A percentile compares a stretch with the other conserved stretches of the same genome.
phyloP scores from a whole-genome alignment of 1,140 invertebrate species.

The Drosophila nebulosa region DNA sequence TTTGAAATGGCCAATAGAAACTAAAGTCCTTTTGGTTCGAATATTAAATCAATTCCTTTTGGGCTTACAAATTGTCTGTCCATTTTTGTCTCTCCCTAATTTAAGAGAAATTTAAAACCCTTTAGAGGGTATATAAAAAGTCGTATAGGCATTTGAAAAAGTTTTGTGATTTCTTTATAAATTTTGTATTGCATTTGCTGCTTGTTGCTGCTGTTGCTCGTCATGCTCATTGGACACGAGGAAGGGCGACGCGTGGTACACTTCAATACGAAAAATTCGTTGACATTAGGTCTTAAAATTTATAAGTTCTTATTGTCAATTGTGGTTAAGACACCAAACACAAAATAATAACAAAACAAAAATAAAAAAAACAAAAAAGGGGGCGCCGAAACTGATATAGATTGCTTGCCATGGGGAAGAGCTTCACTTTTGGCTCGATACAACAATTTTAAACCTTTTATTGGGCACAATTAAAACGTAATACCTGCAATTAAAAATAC shows the following conservation, averaged over 20 bases:
- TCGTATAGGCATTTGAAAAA: background rate
- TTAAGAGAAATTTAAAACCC: too few relatives aligned
- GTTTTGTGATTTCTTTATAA: slow-evolving; percentile 11
- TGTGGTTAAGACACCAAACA: background rate
- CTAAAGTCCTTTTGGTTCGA: too few relatives aligned
- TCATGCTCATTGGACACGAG: slow-evolving; percentile 66
- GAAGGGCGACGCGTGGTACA: slow-evolving; percentile 6
- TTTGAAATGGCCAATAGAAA: too few relatives aligned
- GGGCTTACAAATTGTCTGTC: too few relatives aligned
- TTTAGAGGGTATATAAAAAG: background rate
- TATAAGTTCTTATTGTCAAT: slow-evolving; percentile 71
- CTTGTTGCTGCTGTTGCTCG: slow-evolving; percentile 24
- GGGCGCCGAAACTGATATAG: background rate
- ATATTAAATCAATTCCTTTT: too few relatives aligned
- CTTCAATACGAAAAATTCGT: slow-evolving; percentile 46
- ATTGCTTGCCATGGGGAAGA: background rate
- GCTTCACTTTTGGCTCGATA: slow-evolving; percentile 22
- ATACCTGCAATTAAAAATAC: background rate
- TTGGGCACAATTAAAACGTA: background rate
- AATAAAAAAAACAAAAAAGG: too few relatives aligned
- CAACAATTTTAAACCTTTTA: background rate
- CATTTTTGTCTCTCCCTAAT: too few relatives aligned
- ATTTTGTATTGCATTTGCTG: background rate
- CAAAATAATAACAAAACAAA: too few relatives aligned
- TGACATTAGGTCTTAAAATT: slow-evolving; percentile 73